Evolutionary conservation across 2,888 invertebrate species (phyloP).

Genomic region (Luperina testacea): DNA sequence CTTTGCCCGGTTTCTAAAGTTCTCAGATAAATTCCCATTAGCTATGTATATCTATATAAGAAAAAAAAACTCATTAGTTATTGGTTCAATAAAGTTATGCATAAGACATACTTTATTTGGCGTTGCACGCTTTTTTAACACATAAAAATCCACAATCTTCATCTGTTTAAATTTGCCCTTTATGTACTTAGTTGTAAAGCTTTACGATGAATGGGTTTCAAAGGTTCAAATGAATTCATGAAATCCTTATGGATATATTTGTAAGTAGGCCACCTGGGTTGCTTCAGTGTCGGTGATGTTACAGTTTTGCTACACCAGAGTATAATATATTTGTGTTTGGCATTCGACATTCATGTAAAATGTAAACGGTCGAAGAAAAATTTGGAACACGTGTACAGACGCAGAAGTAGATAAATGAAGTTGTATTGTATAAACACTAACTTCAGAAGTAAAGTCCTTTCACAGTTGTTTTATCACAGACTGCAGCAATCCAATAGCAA

Average conservation of each 20-base stretch:
- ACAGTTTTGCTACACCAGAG: slow-evolving; percentile 16
- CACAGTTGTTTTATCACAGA: no score
- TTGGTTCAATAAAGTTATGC: no score
- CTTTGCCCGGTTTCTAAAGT: no score
- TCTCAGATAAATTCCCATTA: no score
- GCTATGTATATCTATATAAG: no score
- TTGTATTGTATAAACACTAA: neutral
- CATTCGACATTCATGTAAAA: neutral
- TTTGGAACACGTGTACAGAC: neutral
- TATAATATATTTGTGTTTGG: slow-evolving; percentile 2
- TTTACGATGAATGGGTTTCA: slow-evolving; percentile 26
- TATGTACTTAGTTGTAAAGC: neutral
- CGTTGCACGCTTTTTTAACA: slow-evolving; percentile 3
- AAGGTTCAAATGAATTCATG: slow-evolving; percentile 33
- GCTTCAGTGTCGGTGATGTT: slow-evolving; percentile 15
- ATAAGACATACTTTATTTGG: no score
- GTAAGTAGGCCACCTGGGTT: slow-evolving; percentile 17
- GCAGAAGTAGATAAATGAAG: neutral
- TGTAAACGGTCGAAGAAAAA: neutral
- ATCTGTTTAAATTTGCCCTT: slow-evolving; percentile 1
- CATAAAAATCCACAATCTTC: neutral
- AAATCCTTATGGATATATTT: slow-evolving; percentile 30
- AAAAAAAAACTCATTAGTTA: no score
- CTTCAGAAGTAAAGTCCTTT: no score
- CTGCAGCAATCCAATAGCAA: no score